Evolutionary conservation across 2,113 vertebrate species (phyloP), one percentile per base, ranked within the genome.

Genomic region (Paedocypris sp.): DNA sequence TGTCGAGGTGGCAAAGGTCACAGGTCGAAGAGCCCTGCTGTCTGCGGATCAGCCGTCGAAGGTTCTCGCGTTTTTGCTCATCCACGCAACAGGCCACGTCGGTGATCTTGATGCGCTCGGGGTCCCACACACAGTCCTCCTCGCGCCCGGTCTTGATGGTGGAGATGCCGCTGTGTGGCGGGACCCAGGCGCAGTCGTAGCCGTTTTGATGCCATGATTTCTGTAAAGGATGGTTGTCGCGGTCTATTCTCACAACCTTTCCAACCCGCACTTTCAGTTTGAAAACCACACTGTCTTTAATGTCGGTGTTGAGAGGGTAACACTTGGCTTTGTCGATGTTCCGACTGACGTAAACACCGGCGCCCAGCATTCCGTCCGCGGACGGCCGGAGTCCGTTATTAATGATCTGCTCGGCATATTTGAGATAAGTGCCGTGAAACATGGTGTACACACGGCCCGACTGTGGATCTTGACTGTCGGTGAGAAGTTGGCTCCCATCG

Each of bases 91-190:
- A 64, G 4, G 67, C 72, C 22, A 78, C 74, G 28, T 33, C 70
- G 4, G 73, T 29, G 11, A 75, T 48, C 2, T 9, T 56, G 12
- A 76, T 73, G 25, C 70, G 60, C 6, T 38, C 42, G 16, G 74
- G 74, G 61, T 78, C 74, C 69, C 74, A 75, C 10, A 78, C 64
- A 7, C 76, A 78, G 60, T 76, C 74, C 52, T 76, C 69, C 31
- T 75, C 74, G 8, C 67, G 46, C 3, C 70, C 74, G 5, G 66
- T 66, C 28, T 61, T 70, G 45, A 79, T 71, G n/a, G 10, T 5
- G 1, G 16, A 33, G 11, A 77, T 45, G 1, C 39, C 49, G 38
- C 69, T 60, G 3, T 69, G 13, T 13, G 71, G 73, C 12, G 74
- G 76, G n/a, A 78, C 59, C 69, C 70, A 75, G 2, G 70, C 72